Conservation (phyloP, 2,888 invertebrate genomes). For the Trachelus stipa region DNA sequence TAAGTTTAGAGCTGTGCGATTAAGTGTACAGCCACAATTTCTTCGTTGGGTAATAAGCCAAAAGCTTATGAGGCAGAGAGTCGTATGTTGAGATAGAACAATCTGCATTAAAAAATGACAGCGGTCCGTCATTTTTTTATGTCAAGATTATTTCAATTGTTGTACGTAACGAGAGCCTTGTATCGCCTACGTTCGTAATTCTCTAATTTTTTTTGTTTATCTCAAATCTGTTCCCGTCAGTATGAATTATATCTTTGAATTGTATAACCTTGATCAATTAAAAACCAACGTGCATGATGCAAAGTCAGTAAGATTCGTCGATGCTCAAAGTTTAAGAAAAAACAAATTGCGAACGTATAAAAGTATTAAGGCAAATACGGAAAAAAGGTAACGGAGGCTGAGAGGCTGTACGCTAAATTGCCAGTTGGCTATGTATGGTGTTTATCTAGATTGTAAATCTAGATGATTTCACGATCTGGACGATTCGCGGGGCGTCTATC, state of each 20-base stretch:
- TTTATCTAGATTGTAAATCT: not conserved
- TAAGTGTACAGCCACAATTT: slow-evolving; percentile 15
- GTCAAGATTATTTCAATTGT: not conserved
- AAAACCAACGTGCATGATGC: not conserved
- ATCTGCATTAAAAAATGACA: not conserved
- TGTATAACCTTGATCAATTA: not conserved
- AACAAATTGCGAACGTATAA: not conserved
- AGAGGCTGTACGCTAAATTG: slow-evolving; percentile 46
- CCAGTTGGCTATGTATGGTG: slow-evolving; percentile 48
- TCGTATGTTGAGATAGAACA: not conserved
- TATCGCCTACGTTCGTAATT: not conserved
- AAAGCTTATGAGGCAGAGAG: not conserved
- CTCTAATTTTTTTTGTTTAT: not conserved
- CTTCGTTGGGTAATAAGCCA: slow-evolving; percentile 8
- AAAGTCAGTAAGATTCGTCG: not conserved
- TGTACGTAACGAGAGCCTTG: not conserved
- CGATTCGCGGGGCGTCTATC: slow-evolving; percentile 16
- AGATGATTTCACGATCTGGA: slow-evolving; percentile 8
- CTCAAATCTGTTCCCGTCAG: not conserved
- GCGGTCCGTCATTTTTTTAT: not conserved
- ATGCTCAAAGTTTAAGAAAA: not conserved
- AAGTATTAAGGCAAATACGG: not conserved
- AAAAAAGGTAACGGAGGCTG: slow-evolving; percentile 1
- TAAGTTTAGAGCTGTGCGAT: slow-evolving; percentile 35
- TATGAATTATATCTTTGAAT: not conserved